Conservation (phyloP, 2,888 invertebrate genomes). For the Leucania comma region DNA sequence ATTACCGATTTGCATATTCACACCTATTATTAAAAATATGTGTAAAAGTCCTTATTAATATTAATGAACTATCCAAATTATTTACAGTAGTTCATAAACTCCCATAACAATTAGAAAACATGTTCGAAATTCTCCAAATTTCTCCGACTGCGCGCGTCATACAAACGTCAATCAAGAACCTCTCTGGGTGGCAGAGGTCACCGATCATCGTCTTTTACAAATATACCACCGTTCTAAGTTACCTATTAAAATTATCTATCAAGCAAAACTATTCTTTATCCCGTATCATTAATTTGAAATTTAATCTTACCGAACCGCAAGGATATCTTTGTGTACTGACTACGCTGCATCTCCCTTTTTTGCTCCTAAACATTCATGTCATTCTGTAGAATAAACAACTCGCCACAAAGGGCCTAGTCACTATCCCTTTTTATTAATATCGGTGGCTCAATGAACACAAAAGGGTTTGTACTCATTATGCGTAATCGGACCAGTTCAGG, state of each 20-base stretch:
- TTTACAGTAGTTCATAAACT: conserved; percentile 59
- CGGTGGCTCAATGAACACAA: conserved; percentile 86
- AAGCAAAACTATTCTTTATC: conserved; percentile 66
- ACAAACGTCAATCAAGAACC: conserved; percentile 88
- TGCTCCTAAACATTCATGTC: conserved; percentile 85
- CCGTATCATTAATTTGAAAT: conserved; percentile 58
- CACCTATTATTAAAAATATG: conserved; percentile 33
- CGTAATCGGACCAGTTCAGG: conserved; percentile 86
- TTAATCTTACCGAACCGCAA: conserved; percentile 63
- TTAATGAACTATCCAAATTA: conserved; percentile 36
- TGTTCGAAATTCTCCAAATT: conserved; percentile 81
- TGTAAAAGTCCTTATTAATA: conserved; percentile 24
- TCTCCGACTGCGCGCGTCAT: conserved; percentile 83
- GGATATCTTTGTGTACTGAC: conserved; percentile 65
- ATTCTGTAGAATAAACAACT: conserved; percentile 86
- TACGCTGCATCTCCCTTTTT: conserved; percentile 82
- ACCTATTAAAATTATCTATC: conserved; percentile 47
- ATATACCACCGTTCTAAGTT: conserved; percentile 62
- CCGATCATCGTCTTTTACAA: conserved; percentile 81
- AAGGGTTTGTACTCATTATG: conserved; percentile 86
- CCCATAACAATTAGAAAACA: conserved; percentile 72
- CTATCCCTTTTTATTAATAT: conserved; percentile 88
- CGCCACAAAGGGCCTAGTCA: conserved; percentile 82
- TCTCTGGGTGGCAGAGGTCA: conserved; percentile 86
- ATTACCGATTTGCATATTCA: conserved; percentile 33